Evolutionary conservation across 1,140 invertebrate genomes (phyloP).

Genomic region (Plutomurus gul): DNA sequence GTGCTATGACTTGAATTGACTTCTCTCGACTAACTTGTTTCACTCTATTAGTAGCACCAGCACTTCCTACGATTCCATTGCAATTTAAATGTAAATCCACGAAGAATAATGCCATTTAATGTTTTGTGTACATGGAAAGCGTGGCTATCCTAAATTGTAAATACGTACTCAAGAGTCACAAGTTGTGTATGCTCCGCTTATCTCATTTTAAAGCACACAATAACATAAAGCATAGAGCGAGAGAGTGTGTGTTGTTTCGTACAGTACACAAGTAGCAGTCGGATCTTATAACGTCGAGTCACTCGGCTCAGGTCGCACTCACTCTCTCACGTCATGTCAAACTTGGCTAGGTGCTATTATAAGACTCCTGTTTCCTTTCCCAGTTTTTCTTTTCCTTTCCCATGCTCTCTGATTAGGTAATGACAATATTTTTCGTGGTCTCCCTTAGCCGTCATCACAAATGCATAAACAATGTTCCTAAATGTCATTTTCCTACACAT

Average conservation of each 20-base stretch:
- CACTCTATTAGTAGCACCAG: too few relatives aligned
- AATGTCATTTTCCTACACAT: neutral
- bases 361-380: too few relatives aligned
- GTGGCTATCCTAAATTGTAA: neutral
- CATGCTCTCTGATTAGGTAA: neutral
- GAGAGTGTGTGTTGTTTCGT: neutral
- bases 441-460: constrained; percentile 5
- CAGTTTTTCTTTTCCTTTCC: neutral
- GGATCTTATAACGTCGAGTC: too few relatives aligned
- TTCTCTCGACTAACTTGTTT: too few relatives aligned
- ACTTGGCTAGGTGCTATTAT: too few relatives aligned
- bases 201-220: neutral
- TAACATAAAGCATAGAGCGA: neutral
- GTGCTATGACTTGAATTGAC: too few relatives aligned
- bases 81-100: neutral
- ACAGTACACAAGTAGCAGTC: too few relatives aligned
- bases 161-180: neutral
- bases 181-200: neutral
- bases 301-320: too few relatives aligned
- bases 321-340: too few relatives aligned
- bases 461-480: constrained; percentile 21
- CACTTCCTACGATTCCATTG: neutral
- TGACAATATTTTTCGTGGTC: neutral
- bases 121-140: neutral
- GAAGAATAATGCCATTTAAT: neutral